Base-by-base conservation (phyloP, 2,888 invertebrate species). In the Arge pagana region DNA sequence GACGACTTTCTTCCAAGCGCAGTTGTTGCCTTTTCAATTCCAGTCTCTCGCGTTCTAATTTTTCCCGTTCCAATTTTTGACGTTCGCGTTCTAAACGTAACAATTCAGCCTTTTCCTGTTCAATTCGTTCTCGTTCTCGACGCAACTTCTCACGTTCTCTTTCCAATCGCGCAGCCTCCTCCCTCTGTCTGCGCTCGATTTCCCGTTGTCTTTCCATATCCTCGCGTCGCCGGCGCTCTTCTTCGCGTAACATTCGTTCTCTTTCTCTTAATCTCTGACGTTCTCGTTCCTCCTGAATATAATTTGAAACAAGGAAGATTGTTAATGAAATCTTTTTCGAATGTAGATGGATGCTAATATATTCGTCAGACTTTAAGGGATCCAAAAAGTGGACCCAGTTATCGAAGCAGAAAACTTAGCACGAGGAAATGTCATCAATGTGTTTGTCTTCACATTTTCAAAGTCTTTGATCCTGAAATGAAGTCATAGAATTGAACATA, bases 61-160 rank as follows among this genome's bases (percentile, higher is more conserved):
- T 87, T 65, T 90, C 90, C 11, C 89, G 74, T 66, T 86, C 86
- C 45, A 83, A 63, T 40, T 90, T 85, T 68, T 93, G 92, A 41
- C 92, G 83, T 72, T 94, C 94, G 11, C 93, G 83, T 72, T 94
- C 93, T 58, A 93, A 74, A 45, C 90, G 85, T 60, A 94, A 79
- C 18, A 94, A 75, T 70, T 95, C 93, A 11, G 89, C 88, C 76
- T 91, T 91, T 71, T 94, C 93, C 3, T 90, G 84, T 71, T 96
- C 96, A 48, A 95, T 86, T 62, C 88, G 86, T 66, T 93, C 93
- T 16, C 93, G 84, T 77, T 96, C 96, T 10, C 90, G 78, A 37
- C 89, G 83, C 56, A 93, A 78, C 67, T 90, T 89, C 66, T 91
- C 89, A 19, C 91, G 81, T 73, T 93, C 93, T 42, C 90, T 82